A percentile compares a stretch with the other conserved stretches of the same genome.
phyloP scores from a whole-genome alignment of 1,140 invertebrate genomes.

The Hylaeus volcanicus region DNA sequence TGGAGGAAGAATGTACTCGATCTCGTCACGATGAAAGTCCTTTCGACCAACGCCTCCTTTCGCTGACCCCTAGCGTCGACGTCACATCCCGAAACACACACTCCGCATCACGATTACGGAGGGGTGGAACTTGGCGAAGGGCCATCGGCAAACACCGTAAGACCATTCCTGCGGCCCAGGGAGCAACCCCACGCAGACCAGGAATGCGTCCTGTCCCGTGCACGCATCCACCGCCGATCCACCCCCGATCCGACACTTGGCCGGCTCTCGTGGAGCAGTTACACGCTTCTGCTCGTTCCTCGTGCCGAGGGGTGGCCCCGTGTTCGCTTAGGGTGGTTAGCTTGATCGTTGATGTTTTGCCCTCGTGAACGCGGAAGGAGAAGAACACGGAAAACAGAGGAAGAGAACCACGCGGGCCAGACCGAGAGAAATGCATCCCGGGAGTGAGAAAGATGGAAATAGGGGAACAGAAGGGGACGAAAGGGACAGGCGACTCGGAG shows the following conservation, averaged over 20 bases:
- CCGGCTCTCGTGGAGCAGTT: constrained; percentile 62
- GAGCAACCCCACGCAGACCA: constrained; percentile 23
- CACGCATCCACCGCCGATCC: constrained; percentile 57
- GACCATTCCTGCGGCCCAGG: constrained; percentile 47
- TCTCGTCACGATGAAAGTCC: not conserved
- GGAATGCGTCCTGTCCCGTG: constrained; percentile 69
- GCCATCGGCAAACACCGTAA: constrained; percentile 60
- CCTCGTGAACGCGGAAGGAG: constrained; percentile 41
- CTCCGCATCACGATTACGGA: constrained; percentile 31
- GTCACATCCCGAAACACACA: constrained; percentile 2
- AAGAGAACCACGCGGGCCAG: not conserved
- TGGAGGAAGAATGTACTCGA: constrained; percentile 34
- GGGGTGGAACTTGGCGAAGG: constrained; percentile 51
- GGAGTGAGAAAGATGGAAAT: not conserved
- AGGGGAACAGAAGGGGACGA: not conserved
- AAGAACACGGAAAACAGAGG: not conserved
- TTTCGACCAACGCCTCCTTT: not conserved
- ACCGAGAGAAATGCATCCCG: not conserved
- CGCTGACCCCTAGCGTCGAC: not conserved
- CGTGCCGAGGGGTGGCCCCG: constrained; percentile 37
- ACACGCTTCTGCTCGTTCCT: constrained; percentile 52
- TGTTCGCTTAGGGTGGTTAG: constrained; percentile 62
- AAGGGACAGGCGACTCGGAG: not conserved
- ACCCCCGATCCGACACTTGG: constrained; percentile 64
- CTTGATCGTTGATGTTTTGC: constrained; percentile 78